Percentiles rank a stretch among this genome's conserved stretches.
Conservation (phyloP, 1,140 invertebrate species). For the Zeugodacus cucurbitae region DNA sequence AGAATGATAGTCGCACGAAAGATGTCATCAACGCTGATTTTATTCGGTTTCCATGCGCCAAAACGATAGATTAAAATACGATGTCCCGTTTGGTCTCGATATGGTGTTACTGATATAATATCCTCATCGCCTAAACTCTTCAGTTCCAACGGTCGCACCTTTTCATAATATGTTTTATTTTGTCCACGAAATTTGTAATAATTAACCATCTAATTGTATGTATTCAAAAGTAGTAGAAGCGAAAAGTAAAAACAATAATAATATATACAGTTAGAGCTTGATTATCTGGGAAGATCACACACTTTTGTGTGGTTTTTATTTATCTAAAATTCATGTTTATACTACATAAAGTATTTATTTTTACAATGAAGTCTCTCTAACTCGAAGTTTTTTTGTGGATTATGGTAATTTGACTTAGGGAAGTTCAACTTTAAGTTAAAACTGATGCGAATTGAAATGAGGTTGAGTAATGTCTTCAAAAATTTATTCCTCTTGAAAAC, state of each 20-base stretch:
- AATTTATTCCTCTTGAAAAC: too few species aligned
- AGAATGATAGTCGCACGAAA: constrained; percentile 78
- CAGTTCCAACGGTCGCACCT: constrained; percentile 75
- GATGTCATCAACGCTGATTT: constrained; percentile 74
- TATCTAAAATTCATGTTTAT: too few species aligned
- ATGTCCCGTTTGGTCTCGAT: constrained; percentile 74
- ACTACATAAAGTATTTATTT: too few species aligned
- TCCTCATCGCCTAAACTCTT: constrained; percentile 76
- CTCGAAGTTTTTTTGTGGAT: too few species aligned
- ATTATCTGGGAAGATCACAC: too few species aligned
- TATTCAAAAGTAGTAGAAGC: background rate
- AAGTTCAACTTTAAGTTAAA: too few species aligned
- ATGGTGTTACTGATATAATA: constrained; percentile 78
- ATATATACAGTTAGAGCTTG: too few species aligned
- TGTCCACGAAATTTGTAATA: constrained; percentile 81
- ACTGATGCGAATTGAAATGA: too few species aligned
- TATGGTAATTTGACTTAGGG: too few species aligned
- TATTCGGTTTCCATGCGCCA: constrained; percentile 79
- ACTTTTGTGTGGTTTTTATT: too few species aligned
- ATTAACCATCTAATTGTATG: constrained; percentile 73
- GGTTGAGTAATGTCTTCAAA: too few species aligned
- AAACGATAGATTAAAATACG: constrained; percentile 62
- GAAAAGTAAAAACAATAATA: constrained; percentile 50
- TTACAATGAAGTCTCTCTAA: too few species aligned
- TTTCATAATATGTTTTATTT: constrained; percentile 75